phyloP scores from a whole-genome alignment of 2,113 vertebrate genomes.

The Hydrochoerus hydrochaeris region DNA sequence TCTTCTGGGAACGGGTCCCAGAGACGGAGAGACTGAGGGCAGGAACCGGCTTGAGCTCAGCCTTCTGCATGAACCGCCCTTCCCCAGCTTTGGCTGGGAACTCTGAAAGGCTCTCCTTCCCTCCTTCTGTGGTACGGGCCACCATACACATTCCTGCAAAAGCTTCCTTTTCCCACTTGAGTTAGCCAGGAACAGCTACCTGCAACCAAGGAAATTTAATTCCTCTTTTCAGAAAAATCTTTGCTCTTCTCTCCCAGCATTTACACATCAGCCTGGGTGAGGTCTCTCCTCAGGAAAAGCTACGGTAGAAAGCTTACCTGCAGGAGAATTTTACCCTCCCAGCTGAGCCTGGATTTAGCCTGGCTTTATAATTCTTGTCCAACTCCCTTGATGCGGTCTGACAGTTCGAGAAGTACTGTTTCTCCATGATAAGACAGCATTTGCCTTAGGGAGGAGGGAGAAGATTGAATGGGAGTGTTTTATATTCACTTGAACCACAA shows the following conservation, averaged over 20 bases:
- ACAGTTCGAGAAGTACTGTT: slow-evolving; percentile 84
- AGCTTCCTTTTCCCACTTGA: neutral
- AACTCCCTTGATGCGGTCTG: slow-evolving; percentile 82
- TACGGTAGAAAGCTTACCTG: slow-evolving; percentile 40
- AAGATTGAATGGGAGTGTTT: slow-evolving; percentile 86
- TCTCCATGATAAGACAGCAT: slow-evolving; percentile 86
- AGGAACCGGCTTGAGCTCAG: neutral
- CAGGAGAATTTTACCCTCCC: slow-evolving; percentile 65
- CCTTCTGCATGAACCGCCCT: rapidly evolving
- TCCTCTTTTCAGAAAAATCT: neutral
- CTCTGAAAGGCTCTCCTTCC: neutral
- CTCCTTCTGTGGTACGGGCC: neutral
- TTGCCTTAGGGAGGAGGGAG: slow-evolving; percentile 87
- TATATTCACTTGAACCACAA: slow-evolving; percentile 88
- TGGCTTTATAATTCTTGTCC: slow-evolving; percentile 82
- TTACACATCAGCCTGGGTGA: neutral
- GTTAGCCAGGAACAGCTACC: slow-evolving; percentile 2
- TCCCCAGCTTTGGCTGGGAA: neutral
- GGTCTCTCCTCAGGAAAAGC: neutral
- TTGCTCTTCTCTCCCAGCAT: neutral
- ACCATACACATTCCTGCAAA: slow-evolving; percentile 3
- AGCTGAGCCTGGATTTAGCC: slow-evolving; percentile 71
- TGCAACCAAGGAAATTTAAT: slow-evolving; percentile 45
- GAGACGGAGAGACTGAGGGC: neutral
- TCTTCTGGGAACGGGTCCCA: neutral